A percentile compares a stretch with the other conserved stretches of the same genome.
Evolutionary conservation across 1,140 invertebrate species (phyloP).

Genomic region (Trachelipus rathkii): DNA sequence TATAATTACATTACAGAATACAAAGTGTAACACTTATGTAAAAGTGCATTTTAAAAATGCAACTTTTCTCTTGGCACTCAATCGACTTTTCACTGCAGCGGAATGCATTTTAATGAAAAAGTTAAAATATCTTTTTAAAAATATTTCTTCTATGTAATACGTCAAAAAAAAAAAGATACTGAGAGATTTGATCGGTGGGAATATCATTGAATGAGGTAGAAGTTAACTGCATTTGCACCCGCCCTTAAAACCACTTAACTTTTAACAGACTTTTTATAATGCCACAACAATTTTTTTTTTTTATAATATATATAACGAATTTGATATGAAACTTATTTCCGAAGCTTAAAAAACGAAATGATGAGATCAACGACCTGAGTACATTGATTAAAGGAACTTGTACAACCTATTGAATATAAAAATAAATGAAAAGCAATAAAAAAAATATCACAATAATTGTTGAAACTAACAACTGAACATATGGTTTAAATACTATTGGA

Average conservation of each 20-base stretch:
- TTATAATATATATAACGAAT: not conserved
- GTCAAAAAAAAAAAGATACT: no score
- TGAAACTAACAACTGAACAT: not conserved
- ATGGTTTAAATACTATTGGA: not conserved
- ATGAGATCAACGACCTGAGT: not conserved
- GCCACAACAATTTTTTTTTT: no score
- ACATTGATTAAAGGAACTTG: slow-evolving; percentile 7
- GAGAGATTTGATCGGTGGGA: no score
- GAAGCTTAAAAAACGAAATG: not conserved
- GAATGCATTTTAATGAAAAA: no score
- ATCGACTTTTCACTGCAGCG: no score
- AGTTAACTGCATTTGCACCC: not conserved
- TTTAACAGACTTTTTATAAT: not conserved
- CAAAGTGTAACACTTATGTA: no score
- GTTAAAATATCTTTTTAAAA: no score
- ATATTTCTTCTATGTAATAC: no score
- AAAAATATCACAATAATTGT: not conserved
- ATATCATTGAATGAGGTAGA: not conserved
- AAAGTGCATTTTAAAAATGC: no score
- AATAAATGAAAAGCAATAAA: not conserved
- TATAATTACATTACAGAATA: no score
- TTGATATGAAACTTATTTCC: not conserved
- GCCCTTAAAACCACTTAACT: not conserved
- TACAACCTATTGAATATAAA: not conserved
- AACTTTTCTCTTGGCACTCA: no score